phyloP scores from a whole-genome alignment of 2,113 vertebrate species.

The Microcebus lehilahytsara region DNA sequence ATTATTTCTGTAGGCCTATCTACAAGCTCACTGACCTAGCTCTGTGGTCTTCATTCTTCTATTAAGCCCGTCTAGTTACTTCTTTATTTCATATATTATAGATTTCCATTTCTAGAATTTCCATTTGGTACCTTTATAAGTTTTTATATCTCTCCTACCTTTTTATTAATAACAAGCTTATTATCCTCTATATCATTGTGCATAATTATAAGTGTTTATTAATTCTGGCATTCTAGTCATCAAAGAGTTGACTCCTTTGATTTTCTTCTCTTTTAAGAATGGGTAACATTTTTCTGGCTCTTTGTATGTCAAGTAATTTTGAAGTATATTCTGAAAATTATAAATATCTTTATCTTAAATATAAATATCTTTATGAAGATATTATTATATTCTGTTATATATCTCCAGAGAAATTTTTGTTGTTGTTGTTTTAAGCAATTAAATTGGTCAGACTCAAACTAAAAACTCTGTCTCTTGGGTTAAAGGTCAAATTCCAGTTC shows the following conservation, averaged over 20 bases:
- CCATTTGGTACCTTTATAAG: neutral
- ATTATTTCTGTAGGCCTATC: neutral
- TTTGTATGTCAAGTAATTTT: neutral
- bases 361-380: neutral
- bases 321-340: neutral
- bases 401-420: neutral
- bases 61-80: neutral
- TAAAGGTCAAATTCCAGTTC: neutral
- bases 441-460: neutral
- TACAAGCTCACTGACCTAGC: neutral
- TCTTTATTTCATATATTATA: neutral
- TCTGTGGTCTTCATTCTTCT: neutral
- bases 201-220: neutral
- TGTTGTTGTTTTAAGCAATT: constrained; percentile 26
- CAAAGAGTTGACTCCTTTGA: neutral
- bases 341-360: neutral
- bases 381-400: neutral
- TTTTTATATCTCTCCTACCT: neutral
- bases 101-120: neutral
- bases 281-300: neutral
- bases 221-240: neutral
- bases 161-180: neutral
- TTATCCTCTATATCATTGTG: neutral
- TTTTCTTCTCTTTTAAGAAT: neutral
- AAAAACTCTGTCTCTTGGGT: neutral